Percentiles rank a stretch among this genome's conserved stretches.
Conservation (phyloP, 2,888 invertebrate genomes). For the Pycnomerus fuliginosus region DNA sequence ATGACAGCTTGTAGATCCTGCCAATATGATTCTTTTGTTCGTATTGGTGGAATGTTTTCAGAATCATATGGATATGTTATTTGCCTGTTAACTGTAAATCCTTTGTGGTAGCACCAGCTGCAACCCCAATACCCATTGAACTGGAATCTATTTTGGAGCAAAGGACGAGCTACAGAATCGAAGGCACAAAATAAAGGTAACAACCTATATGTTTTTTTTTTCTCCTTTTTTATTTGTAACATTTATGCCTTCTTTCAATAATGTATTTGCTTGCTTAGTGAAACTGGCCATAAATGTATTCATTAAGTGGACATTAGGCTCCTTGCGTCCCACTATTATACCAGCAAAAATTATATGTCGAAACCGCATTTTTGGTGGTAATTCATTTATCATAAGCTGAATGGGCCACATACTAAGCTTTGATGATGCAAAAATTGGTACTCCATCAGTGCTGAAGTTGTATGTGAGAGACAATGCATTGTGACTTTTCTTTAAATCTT, state of each 20-base stretch:
- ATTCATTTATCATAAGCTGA: background rate
- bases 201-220: background rate
- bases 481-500: background rate
- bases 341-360: background rate
- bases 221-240: background rate
- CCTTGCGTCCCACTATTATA: background rate
- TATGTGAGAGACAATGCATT: background rate
- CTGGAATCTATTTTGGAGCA: background rate
- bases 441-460: background rate
- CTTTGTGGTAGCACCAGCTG: background rate
- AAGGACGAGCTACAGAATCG: background rate
- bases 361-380: slow-evolving; percentile 1
- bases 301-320: background rate
- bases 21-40: no score
- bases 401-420: background rate
- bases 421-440: background rate
- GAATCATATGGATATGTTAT: background rate
- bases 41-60: no score
- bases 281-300: background rate
- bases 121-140: slow-evolving; percentile 1
- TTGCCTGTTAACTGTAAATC: background rate
- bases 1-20: no score
- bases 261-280: background rate
- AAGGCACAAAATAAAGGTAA: background rate
- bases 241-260: background rate